Evolutionary conservation across 2,797 vertebrate species (phyloP), one percentile per base, ranked within the genome.

Genomic region (Parotocinclus haroldoi): DNA sequence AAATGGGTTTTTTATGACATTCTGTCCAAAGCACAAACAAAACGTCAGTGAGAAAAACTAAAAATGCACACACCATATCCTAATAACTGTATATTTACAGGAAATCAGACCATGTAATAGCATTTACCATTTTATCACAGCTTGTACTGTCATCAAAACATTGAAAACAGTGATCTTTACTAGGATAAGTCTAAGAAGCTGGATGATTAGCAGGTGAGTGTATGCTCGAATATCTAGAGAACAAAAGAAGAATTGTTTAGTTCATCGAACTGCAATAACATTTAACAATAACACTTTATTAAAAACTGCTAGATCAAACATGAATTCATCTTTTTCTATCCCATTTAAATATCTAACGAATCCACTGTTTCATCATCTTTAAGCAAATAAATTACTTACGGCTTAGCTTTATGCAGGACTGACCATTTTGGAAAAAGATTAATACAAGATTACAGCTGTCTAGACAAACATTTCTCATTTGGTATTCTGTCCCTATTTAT

Each of bases 111-210:
- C 48, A 7, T 45, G 60, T 19, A n/a, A 18, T 9, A 50, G 36
- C 3, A 12, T 17, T 86, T 82, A 91, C 89, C 88, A 90, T 72
- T 86, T 89, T 52, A 87, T 83, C 60, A 89, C 79, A 38, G 76
- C 74, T 11, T 81, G 76, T 27, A 27, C 77, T 17, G 89, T 91
- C 76, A 90, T 81, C 73, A 91, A 63, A 16, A 82, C 59, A 70
- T 92, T 85, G 59, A 91, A 91, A 66, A 84, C 0, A 0, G 84
- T 64, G 63, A 68, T 83, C 79, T 92, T 91, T 42, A 89, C 51
- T 51, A 91, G 70, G 38, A 91, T 66, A 51, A 88, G 79, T 75
- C 89, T 86, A 59, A 91, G 52, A 63, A 46, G 58, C 65, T 83
- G 57, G 11, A 90, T 50, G 9, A 79, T 60, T 53, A 88, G 71